Evolutionary conservation across 2,113 vertebrate species (phyloP), one percentile per base, ranked within the genome.

Genomic region (Gila orcuttii): DNA sequence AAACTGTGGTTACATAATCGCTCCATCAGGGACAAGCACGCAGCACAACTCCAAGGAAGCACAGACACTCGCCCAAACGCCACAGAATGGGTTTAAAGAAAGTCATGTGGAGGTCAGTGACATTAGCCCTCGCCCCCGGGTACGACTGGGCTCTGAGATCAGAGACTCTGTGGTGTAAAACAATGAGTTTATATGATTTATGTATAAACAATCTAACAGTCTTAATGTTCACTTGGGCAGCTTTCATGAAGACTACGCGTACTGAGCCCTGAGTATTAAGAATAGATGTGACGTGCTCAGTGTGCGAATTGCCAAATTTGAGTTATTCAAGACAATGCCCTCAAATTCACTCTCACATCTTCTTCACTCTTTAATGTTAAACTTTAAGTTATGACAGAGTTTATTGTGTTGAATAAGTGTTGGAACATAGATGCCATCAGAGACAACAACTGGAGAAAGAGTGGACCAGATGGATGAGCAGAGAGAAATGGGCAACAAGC

Each of bases 81-180:
- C 96, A 0, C 95, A 97, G 73, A 96, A 96, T 39, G 47, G 68
- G 11, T 55, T 97, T 25, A 96, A 92, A 79, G 96, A 97, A 90
- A 98, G 96, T 87, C 94, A 95, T 0, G 97, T 98, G 89, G 97
- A 99, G 90, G 96, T 97, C 79, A 96, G 96, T 0, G 94, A 96
- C 0, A 85, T 94, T 59, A 96, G 96, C 90, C 97, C 97, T 45
- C 93, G 96, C 87, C 97, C 97, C 15, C 94, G 98, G 19, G 98
- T 99, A 78, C 95, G 98, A 86, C 96, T 99, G 55, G 97, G 98
- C 89, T 98, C 98, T 0, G 97, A 97, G 91, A 99, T 99, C 90
- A 97, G 97, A 93, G 98, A 99, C 95, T 99, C 98, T 0, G 96
- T 98, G 81, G 97, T 99, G 90, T 99, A 95, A 99, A 73, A 36